Conservation (phyloP, 1,140 invertebrate genomes). For the Phocides pigmalion region DNA sequence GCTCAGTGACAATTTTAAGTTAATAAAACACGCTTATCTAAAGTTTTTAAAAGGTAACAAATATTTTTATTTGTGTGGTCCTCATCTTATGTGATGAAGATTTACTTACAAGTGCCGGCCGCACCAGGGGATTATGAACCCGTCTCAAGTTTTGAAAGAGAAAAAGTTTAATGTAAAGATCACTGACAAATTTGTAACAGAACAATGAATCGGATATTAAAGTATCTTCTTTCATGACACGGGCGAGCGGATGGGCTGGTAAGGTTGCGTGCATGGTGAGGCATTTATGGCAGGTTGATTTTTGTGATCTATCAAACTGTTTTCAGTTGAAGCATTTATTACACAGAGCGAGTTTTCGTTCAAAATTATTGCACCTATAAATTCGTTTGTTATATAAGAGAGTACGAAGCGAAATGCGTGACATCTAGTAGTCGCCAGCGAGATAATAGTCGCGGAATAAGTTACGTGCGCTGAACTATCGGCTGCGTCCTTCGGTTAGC, state of each 20-base stretch:
- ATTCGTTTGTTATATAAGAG: conserved; percentile 10
- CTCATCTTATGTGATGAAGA: conserved; percentile 59
- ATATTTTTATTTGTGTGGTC: conserved; percentile 77
- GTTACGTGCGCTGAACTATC: conserved; percentile 59
- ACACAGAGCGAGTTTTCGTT: background rate
- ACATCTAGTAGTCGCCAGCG: conserved; percentile 60
- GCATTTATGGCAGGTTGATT: conserved; percentile 24
- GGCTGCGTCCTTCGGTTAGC: conserved; percentile 50
- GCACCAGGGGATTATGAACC: conserved; percentile 71
- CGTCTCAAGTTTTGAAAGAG: conserved; percentile 77
- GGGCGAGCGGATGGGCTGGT: conserved; percentile 72
- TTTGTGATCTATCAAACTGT: conserved; percentile 32
- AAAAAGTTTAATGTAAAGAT: conserved; percentile 83
- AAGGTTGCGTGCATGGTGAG: conserved; percentile 51
- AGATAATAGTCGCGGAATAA: conserved; percentile 61
- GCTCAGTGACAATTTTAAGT: conserved; percentile 45
- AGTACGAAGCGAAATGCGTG: conserved; percentile 52
- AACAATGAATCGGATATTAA: conserved; percentile 83
- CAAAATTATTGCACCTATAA: conserved; percentile 25
- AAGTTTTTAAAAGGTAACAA: conserved; percentile 54
- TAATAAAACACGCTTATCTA: conserved; percentile 43
- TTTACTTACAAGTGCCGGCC: conserved; percentile 67
- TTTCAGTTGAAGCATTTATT: conserved; percentile 20
- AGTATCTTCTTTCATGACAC: conserved; percentile 80
- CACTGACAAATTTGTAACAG: conserved; percentile 83